Base-by-base conservation (phyloP, 2,113 vertebrate species). In the Carlito syrichta region DNA sequence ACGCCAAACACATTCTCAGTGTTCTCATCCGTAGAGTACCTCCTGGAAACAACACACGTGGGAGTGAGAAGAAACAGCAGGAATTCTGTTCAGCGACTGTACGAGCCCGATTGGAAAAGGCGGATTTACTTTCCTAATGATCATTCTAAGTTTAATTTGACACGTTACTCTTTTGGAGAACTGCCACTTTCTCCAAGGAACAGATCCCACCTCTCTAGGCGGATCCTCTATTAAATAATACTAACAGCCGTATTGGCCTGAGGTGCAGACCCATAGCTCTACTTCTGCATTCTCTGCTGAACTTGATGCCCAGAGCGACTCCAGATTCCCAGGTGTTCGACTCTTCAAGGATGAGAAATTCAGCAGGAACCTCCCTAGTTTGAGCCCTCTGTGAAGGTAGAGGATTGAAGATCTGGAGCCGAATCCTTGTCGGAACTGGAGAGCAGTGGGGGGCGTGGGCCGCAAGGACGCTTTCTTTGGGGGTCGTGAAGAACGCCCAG, bases 291-390 rank as follows among this genome's bases (percentile, higher is more conserved):
- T 94, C 60, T 38, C 85, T 77, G 14, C 13, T 14, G 19, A 81
- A 96, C 86, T 56, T 83, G 62, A 25, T 11, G 30, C 22, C 56
- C 30, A 58, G 48, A 71, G 20, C 14, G n/a, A 45, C 73, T 81
- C 23, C 73, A 60, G 91, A 91, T 94, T 38, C 71, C 88, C 58
- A 97, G 96, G 93, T 94, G 93, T 85, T 92, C 52, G 76, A 69
- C 35, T 87, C 8, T 8, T 77, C 58, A 77, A 35, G 25, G 25
- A 74, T 66, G 54, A 78, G 68, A 95, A 94, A 93, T 78, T 92
- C 30, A 43, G 69, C 45, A 71, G 60, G 13, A 78, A 91, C 35
- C 78, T 52, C 77, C 82, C 52, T 76, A 40, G 38, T 62, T 54
- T 48, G 35, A 84, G 52, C 45, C 8, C 62, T 76, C 48, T 35